Evolutionary conservation across 1,140 invertebrate species (phyloP), one percentile per base, ranked within the genome.

Genomic region (Eupeodes corollae): DNA sequence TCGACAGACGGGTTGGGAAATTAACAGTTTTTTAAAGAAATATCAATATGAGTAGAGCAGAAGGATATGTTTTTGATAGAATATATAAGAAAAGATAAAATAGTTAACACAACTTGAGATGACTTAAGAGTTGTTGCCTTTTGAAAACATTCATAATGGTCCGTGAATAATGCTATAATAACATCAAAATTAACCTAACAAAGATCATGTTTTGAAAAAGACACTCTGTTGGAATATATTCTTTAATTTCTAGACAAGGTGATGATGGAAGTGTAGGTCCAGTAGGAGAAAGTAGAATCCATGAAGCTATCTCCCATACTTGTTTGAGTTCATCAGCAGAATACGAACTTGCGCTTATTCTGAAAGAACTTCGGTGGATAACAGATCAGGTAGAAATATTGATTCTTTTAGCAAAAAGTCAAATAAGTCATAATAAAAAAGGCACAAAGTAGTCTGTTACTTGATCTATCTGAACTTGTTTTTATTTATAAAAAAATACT

Each of bases 331-430:
- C 65, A 44, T 67, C 65, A 41, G 80, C 86, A 52, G 83, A 88
- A 70, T 84, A 89, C 57, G 86, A 95, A 73, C 82, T 96, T 59
- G 83, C 87, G 52, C 78, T 90, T 57, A 96, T 98, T 68, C 79
- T 99, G 41, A 89, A 90, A 69, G 94, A 99, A 73, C 76, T 99
- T 53, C 84, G 89, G 70, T 78, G 79, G 73, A 81, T 80, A 69
- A 80, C 79, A 59, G 78, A 80, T 72, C 77, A 79, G 73, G 76
- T 77, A 52, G 40, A 49, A 37, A 37, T 43, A 26, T 40, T 35
- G 11, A 6, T 18, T 44, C 11, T 35, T 8, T 9, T 15, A 26
- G 31, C n/a, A 43, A 31, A 30, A 1, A 31, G 6, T 13, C 12
- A 5, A 26, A 3, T 26, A 26, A 26, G 5, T 42, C 19, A 21